phyloP scores from a whole-genome alignment of 2,888 invertebrate genomes.

The Drosophila yooni region DNA sequence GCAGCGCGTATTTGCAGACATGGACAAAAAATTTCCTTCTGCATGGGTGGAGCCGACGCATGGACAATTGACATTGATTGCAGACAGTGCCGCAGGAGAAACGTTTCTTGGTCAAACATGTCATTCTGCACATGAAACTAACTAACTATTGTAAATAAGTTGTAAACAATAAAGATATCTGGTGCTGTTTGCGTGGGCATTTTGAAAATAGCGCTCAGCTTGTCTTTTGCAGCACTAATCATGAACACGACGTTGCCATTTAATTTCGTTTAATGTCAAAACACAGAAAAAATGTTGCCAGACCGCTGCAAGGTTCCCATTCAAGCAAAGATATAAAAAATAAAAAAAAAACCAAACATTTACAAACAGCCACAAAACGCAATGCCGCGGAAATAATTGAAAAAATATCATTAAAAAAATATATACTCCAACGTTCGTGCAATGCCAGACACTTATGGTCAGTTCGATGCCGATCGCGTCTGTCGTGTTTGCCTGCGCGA shows the following conservation, averaged over 20 bases:
- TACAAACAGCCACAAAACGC: constrained; percentile 26
- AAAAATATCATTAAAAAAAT: constrained; percentile 5
- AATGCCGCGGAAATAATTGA: constrained; percentile 27
- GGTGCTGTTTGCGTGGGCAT: neutral
- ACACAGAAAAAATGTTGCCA: constrained; percentile 19
- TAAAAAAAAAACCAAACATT: constrained; percentile 20
- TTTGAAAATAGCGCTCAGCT: constrained; percentile 19
- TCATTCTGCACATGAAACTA: neutral
- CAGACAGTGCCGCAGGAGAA: constrained; percentile 47
- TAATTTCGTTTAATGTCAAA: neutral
- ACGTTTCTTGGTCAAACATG: constrained; percentile 1
- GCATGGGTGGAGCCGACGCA: constrained; percentile 86
- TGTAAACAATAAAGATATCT: constrained; percentile 12
- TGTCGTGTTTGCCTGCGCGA: constrained; percentile 83
- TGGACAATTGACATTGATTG: constrained; percentile 53
- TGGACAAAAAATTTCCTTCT: constrained; percentile 90
- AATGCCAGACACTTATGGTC: constrained; percentile 42
- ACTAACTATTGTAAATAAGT: neutral
- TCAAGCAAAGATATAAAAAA: constrained; percentile 46
- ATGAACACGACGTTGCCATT: constrained; percentile 27
- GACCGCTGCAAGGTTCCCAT: constrained; percentile 5
- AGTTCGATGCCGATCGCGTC: constrained; percentile 74
- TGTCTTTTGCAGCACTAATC: neutral
- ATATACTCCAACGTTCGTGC: neutral
- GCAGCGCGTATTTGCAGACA: constrained; percentile 91